phyloP scores from a whole-genome alignment of 1,140 invertebrate genomes.

The Pectinophora gossypiella region DNA sequence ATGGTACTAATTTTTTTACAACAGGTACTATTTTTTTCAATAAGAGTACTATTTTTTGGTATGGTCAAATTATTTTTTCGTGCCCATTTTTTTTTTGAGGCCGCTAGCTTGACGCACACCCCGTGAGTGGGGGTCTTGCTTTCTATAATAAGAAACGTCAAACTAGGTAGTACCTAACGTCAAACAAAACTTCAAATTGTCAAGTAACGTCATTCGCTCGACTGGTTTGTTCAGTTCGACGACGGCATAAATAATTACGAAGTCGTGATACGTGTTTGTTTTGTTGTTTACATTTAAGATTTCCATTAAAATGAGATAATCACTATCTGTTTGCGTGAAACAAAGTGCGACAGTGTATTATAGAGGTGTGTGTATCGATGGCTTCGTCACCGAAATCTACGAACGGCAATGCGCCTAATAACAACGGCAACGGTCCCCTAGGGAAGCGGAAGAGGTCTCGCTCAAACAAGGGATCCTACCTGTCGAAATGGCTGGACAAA shows the following conservation, averaged over 20 bases:
- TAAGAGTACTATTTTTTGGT: no score
- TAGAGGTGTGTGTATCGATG: conserved; percentile 28
- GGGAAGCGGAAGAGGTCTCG: conserved; percentile 67
- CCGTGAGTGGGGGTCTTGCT: not conserved
- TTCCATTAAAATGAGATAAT: conserved; percentile 33
- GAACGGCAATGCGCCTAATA: conserved; percentile 48
- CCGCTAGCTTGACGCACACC: no score
- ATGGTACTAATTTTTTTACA: no score
- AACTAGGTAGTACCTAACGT: no score
- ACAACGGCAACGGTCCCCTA: conserved; percentile 54
- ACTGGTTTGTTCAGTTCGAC: conserved; percentile 4
- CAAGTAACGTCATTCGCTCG: not conserved
- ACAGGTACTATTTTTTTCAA: no score
- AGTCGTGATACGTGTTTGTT: not conserved
- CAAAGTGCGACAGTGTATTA: not conserved
- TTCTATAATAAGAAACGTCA: no score
- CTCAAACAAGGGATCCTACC: conserved; percentile 48
- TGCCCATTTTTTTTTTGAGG: no score
- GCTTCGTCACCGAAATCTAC: conserved; percentile 60
- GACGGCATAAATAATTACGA: conserved; percentile 2
- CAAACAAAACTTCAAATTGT: not conserved
- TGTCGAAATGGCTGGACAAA: conserved; percentile 66
- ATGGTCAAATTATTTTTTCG: no score
- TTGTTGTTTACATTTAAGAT: conserved; percentile 10
- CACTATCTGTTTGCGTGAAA: conserved; percentile 8